These are phyloP conservation scores for Pseudanteris insignis DNA, from an alignment of 2,888 invertebrate genomes.

Conservation along the genomic window DNA sequence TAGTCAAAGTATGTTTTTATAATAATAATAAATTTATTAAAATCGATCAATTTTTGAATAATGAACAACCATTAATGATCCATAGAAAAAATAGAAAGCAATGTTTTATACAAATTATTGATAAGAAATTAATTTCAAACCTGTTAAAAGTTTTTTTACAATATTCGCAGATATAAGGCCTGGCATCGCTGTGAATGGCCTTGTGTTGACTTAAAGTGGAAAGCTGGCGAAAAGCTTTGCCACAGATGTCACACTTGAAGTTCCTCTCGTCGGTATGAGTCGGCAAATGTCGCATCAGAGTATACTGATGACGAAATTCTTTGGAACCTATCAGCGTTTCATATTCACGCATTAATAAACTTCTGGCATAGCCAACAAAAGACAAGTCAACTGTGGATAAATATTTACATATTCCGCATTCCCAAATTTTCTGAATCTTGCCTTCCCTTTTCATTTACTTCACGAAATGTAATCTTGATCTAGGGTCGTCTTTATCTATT, in stretches of 20 bases:
- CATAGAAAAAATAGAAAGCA: too few species aligned
- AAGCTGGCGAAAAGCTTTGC: slow-evolving; percentile 79
- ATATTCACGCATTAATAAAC: slow-evolving; percentile 14
- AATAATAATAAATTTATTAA: too few species aligned
- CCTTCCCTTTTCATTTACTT: slow-evolving; percentile 76
- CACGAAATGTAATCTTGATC: slow-evolving; percentile 73
- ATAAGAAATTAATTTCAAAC: slow-evolving; percentile 46
- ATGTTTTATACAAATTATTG: too few species aligned
- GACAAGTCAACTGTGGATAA: too few species aligned
- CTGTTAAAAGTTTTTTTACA: slow-evolving; percentile 81
- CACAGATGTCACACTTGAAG: slow-evolving; percentile 77
- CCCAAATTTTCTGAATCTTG: slow-evolving; percentile 76
- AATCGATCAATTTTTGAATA: slow-evolving; percentile 3
- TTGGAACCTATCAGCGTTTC: slow-evolving; percentile 70
- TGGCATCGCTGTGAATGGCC: slow-evolving; percentile 80
- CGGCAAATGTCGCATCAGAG: slow-evolving; percentile 78
- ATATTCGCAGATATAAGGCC: slow-evolving; percentile 78
- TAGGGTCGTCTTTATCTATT: slow-evolving; percentile 72
- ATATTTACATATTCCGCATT: slow-evolving; percentile 78
- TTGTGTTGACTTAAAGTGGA: slow-evolving; percentile 80
- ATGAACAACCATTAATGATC: too few species aligned
- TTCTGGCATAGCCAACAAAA: too few species aligned
- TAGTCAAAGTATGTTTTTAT: too few species aligned
- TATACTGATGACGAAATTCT: slow-evolving; percentile 81
- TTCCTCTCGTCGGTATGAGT: slow-evolving; percentile 82